Base-by-base conservation (phyloP, 2,797 vertebrate species). In the Chelmon rostratus region DNA sequence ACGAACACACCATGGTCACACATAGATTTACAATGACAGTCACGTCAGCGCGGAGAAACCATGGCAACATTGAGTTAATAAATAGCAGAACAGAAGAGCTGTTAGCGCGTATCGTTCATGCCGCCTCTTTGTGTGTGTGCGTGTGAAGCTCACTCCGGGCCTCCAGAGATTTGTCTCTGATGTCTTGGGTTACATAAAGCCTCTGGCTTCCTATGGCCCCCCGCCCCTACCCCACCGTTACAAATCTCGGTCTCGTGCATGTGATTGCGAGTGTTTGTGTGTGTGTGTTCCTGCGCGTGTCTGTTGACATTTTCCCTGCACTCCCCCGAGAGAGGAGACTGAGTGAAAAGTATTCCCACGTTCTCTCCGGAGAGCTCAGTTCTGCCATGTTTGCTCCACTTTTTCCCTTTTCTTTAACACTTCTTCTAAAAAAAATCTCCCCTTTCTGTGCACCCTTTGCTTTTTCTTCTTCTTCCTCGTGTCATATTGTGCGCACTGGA, bases 11-110 rank as follows among this genome's bases (percentile, higher is more conserved):
- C 63, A 23, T 5, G 52, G 81, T 62, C 88, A 80, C 81, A 71
- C 84, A 77, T 50, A 80, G 81, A 87, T 88, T 90, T 86, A 87
- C 78, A 81, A 85, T 82, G 88, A 85, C 74, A 79, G 63, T 86
- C 86, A 86, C 85, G 73, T 90, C 85, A 85, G 82, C 80, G 13
- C 73, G 9, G 73, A 53, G 91, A 91, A 93, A 93, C 91, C 89
- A 91, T 91, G 89, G 92, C 88, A 92, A 93, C 91, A 73, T 86
- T 73, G 84, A 87, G 89, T 92, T 92, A 91, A 92, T 91, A 91
- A 91, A 90, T 89, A 87, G 91, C 87, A 87, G 83, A 91, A 86
- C 68, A 85, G 80, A 86, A 19, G 78, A 88, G 78, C 83, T 82
- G 83, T 87, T 87, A 73, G 86, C 54, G 85, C 69, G 31, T 61